Base-by-base conservation (phyloP, 2,797 vertebrate genomes). In the Yasuhikotakia modesta region DNA sequence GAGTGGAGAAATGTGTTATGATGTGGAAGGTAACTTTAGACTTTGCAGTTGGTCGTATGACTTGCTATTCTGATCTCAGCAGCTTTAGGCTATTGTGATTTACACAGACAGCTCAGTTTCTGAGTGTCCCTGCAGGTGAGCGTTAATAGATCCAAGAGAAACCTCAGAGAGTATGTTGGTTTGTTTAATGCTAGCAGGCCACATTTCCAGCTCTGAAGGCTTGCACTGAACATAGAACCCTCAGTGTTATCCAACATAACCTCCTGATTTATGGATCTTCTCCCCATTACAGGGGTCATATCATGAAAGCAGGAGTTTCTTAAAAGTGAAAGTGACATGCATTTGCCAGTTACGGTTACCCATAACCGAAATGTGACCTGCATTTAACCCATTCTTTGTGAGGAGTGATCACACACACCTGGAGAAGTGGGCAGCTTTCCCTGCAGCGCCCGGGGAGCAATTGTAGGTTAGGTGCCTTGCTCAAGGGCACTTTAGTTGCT, bases 61-160 rank as follows among this genome's bases (percentile, higher is more conserved):
- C 60, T 35, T 78, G 35, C 39, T 76, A 57, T 58, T 76, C 30
- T 79, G 66, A 57, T 76, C 39, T 13, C 19, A 19, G 57, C 66
- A 22, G 27, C 43, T 30, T 11, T 14, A 52, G 46, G 64, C 27
- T 14, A 52, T 77, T 22, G 4, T 52, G 45, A 46, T 63, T 30
- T 53, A 75, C 43, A 12, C 70, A 43, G 46, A 64, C 60, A 11
- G n/a, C 4, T 14, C 55, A 67, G 60, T 75, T 55, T 70, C 22
- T 35, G 7, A 63, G 7, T n/a, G 43, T 61, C 8, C 30, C 21
- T 24, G 43, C 63, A 39, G 22, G 22, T 12, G 16, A 32, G 12
- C 21, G 48, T 58, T 67, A 45, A 48, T 12, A 2, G 5, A 4
- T 48, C 55, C 50, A 57, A 13, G 45, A 30, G 43, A 57, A 22